Evolutionary conservation across 2,888 invertebrate genomes (phyloP), one percentile per base, ranked within the genome.

Genomic region (Drosophila mimica): DNA sequence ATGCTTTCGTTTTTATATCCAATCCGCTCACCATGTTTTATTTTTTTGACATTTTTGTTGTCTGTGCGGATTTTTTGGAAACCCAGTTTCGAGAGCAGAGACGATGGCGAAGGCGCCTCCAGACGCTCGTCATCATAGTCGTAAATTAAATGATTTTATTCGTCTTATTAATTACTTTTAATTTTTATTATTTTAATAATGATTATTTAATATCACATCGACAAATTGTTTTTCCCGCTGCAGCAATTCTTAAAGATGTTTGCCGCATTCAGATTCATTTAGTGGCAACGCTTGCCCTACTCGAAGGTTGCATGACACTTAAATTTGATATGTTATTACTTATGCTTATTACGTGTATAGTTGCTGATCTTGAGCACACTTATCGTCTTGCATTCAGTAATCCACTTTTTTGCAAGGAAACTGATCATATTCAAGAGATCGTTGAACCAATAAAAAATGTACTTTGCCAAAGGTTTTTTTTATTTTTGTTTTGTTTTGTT

Each of bases 1-100:
- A 72, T 56, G 86, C 82, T 81, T 83, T 88, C 76, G 87, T 74
- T 88, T 85, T 88, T 85, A 85, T 85, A 85, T 73, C 72, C 88
- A 79, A 79, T 76, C 60, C 79, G 79, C 79, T 76, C 59, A 40
- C 31, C 58, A 31, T 58, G 66, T 57, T 66, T 33, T 56, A 62
- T 51, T 74, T 81, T 70, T 71, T 72, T 40, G 46, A 25, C 46
- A 34, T 38, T 49, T 28, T 53, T 46, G 62, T 30, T 36, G 54
- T 36, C 30, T 53, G 43, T 31, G 57, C 43, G 46, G n/a, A 54
- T 52, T 56, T 56, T 56, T 56, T 67, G 68, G 73, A 73, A 79
- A 71, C 81, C 74, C 82, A 69, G 80, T 69, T 71, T 40, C 54
- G 66, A 69, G 53, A 46, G 52, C 66, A 30, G 49, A 52, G 48